Percentiles rank a stretch among this genome's conserved stretches.
Conservation (phyloP, 1,140 invertebrate species). For the Zaprionus inermis region DNA sequence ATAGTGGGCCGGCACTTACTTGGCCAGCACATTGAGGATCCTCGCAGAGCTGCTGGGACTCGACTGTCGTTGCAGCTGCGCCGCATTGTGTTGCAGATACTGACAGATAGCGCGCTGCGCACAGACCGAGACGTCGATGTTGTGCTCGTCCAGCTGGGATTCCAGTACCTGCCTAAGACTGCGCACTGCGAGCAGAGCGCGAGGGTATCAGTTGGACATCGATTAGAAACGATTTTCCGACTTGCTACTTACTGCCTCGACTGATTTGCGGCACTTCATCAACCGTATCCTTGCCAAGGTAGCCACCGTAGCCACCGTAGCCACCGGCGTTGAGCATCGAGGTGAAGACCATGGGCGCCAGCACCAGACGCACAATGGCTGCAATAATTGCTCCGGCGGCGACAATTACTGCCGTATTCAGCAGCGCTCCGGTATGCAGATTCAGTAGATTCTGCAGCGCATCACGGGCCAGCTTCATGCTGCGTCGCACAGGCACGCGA, state of each 20-base stretch:
- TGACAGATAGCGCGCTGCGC: constrained; percentile 65
- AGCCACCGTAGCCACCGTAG: constrained; percentile 28
- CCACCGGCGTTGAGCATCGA: constrained; percentile 40
- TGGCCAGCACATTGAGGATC: constrained; percentile 56
- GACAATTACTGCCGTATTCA: constrained; percentile 65
- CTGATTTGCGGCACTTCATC: not conserved
- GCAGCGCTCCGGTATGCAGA: constrained; percentile 53
- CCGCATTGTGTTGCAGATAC: constrained; percentile 57
- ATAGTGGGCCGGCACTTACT: constrained; percentile 19
- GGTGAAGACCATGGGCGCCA: constrained; percentile 59
- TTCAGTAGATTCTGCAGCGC: constrained; percentile 62
- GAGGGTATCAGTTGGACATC: not conserved
- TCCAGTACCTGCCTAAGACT: constrained; percentile 56
- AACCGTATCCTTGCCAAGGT: constrained; percentile 24
- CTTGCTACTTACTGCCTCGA: constrained; percentile 56
- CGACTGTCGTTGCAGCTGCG: constrained; percentile 7
- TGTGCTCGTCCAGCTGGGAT: constrained; percentile 63
- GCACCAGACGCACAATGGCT: constrained; percentile 56
- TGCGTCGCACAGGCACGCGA: constrained; percentile 55
- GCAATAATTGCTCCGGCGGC: constrained; percentile 72
- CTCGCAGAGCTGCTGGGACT: constrained; percentile 21
- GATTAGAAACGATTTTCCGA: not conserved
- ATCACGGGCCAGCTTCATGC: constrained; percentile 60
- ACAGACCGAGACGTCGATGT: constrained; percentile 65
- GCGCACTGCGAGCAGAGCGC: constrained; percentile 43